Base-by-base conservation (phyloP, 64 coral and sea anemone species). In the Dendronephthya gigantea region DNA sequence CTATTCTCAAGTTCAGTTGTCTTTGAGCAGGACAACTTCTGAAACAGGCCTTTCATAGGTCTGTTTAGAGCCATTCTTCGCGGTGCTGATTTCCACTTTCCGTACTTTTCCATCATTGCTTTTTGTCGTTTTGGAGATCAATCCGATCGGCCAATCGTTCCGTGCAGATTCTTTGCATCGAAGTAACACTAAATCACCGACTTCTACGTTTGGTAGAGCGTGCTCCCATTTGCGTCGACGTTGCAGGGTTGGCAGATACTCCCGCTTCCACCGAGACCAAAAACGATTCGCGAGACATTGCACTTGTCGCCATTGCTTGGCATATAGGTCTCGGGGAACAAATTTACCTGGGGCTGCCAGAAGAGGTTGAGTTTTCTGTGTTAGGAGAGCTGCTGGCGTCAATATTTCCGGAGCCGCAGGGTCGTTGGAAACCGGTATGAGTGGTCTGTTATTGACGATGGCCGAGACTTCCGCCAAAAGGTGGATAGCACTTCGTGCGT, bases 181-280 rank as follows among this genome's bases (percentile, higher is more conserved):
- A 8, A 86, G 51, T 17, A 86, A 16, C 27, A 86, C 29, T 35
- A 66, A 15, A 39, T 65, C 58, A n/a, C 84, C 59, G 15, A 19
- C 84, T 49, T 65, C 38, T 19, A 65, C n/a, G 49, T 75, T 38
- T 7, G 23, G 23, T 27, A 2, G 23, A 7, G 69, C 7, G 3
- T 2, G 7, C 15, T 85, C 59, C 51, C 51, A 85, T 59, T 85
- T 85, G 13, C 59, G 31, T 85, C 59, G 59, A 9, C n/a, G 16
- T 65, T 85, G 84, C 49, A 85, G 84, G 19, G 50, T 85, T 40
- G 50, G 51, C 2, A 85, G 50, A 32, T 37, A 85, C 19, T 85
- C 84, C 23, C 33, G 22, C 29, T 39, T 52, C 84, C 84, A 85
- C 38, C 84, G 48, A 35, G 84, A 39, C 84, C 55, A 85, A 35